A percentile compares a stretch with the other conserved stretches of the same genome.
phyloP scores from a whole-genome alignment of 92 coral and sea anemone genomes.

The Muricea muricata region DNA sequence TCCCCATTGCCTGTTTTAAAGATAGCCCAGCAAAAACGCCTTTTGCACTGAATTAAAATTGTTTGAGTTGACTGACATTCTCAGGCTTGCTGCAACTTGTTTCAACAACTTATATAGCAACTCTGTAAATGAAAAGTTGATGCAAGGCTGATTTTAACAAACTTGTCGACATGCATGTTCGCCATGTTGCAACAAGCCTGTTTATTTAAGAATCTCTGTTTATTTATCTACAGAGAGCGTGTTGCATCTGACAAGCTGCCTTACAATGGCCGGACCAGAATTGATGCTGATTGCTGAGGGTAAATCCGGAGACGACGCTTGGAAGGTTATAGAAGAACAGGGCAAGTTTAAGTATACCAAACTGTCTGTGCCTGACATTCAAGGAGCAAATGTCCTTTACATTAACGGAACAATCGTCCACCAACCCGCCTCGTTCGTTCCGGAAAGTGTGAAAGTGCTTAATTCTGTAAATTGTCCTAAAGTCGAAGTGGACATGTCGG shows the following conservation, averaged over 20 bases:
- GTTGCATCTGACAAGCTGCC: constrained; percentile 81
- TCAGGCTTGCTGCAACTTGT: too few relatives aligned
- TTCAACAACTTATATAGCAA: too few relatives aligned
- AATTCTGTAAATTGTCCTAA: constrained; percentile 65
- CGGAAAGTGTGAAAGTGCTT: constrained; percentile 63
- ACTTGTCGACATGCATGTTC: too few relatives aligned
- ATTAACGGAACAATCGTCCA: constrained; percentile 84
- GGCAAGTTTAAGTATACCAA: constrained; percentile 75
- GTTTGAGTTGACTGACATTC: too few relatives aligned
- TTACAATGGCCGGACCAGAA: constrained; percentile 87
- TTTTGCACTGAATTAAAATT: too few relatives aligned
- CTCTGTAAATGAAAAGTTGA: too few relatives aligned
- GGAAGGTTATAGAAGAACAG: constrained; percentile 69
- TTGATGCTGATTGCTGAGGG: constrained; percentile 69
- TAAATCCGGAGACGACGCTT: constrained; percentile 65
- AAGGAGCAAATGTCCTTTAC: constrained; percentile 83
- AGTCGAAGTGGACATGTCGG: constrained; percentile 77
- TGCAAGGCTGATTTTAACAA: too few relatives aligned
- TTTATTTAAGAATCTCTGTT: too few relatives aligned
- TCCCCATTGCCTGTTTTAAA: too few relatives aligned
- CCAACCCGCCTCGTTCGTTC: constrained; percentile 65
- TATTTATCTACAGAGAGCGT: not conserved
- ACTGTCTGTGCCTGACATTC: constrained; percentile 75
- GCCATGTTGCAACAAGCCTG: too few relatives aligned
- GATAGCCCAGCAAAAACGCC: too few relatives aligned